phyloP scores from a whole-genome alignment of 2,888 invertebrate species.

The Protodeltote pygarga region DNA sequence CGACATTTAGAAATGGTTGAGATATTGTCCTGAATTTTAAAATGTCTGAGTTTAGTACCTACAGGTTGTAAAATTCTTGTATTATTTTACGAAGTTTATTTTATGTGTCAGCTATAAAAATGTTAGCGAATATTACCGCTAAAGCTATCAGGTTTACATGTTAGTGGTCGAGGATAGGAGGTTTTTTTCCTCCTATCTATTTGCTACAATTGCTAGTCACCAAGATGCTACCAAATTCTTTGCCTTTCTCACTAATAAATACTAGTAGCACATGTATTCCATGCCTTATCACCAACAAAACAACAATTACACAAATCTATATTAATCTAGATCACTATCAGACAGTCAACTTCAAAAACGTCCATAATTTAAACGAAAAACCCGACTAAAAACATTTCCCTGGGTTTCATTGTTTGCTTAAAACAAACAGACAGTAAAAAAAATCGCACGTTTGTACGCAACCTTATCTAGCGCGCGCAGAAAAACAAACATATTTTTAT shows the following conservation, averaged over 20 bases:
- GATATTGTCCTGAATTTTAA: slow-evolving; percentile 41
- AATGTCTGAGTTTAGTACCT: slow-evolving; percentile 6
- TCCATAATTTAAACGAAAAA: slow-evolving; percentile 9
- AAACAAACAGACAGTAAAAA: not conserved
- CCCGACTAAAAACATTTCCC: not conserved
- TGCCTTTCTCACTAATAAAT: too few species aligned
- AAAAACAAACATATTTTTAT: not conserved
- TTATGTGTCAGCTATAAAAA: too few species aligned
- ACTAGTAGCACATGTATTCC: too few species aligned
- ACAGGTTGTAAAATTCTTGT: slow-evolving; percentile 15
- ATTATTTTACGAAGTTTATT: slow-evolving; percentile 1
- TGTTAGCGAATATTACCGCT: too few species aligned
- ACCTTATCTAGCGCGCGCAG: slow-evolving; percentile 1
- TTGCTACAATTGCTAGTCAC: too few species aligned
- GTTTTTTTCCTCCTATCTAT: too few species aligned
- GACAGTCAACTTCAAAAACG: slow-evolving; percentile 8
- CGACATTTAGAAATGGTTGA: slow-evolving; percentile 21
- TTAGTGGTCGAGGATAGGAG: too few species aligned
- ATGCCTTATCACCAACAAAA: slow-evolving; percentile 4
- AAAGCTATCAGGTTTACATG: too few species aligned
- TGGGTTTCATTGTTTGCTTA: not conserved
- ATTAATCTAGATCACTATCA: slow-evolving; percentile 1
- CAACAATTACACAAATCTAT: not conserved
- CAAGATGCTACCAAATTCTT: too few species aligned
- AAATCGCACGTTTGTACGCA: slow-evolving; percentile 2